These are phyloP conservation scores for Lacerta agilis DNA, from an alignment of 2,797 vertebrate species.

Conservation along the genomic window DNA sequence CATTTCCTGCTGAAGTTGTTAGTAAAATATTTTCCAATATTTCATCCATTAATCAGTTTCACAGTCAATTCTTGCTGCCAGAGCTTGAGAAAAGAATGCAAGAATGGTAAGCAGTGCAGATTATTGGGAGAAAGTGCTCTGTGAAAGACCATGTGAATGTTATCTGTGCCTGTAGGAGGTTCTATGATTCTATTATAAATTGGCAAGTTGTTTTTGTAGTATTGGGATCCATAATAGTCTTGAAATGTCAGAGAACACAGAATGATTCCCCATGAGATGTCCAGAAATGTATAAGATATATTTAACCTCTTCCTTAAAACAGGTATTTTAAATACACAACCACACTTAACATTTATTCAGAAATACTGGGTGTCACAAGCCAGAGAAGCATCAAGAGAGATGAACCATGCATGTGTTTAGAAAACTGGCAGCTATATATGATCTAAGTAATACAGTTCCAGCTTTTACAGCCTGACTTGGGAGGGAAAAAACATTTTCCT, in stretches of 20 bases:
- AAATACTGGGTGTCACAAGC: not conserved
- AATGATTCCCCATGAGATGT: not conserved
- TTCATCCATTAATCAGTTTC: conserved; percentile 92
- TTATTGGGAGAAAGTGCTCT: not conserved
- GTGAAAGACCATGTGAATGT: not conserved
- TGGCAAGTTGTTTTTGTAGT: not conserved
- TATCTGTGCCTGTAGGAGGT: not conserved
- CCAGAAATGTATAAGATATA: not conserved
- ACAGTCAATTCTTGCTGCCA: conserved; percentile 94
- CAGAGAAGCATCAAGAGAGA: not conserved
- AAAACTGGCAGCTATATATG: not conserved
- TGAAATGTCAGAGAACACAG: not conserved
- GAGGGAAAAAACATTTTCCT: not conserved
- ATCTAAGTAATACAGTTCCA: not conserved
- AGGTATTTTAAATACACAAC: too few species aligned
- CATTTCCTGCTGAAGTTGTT: conserved; percentile 92
- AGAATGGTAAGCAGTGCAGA: conserved; percentile 87
- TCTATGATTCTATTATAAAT: not conserved
- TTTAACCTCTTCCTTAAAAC: not conserved
- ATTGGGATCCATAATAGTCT: not conserved
- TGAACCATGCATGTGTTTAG: not conserved
- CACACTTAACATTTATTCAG: not conserved
- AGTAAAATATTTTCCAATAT: conserved; percentile 99
- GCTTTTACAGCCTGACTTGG: not conserved
- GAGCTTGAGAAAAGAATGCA: conserved; percentile 96